These are phyloP conservation scores for Holacanthus passer DNA, from an alignment of 2,113 vertebrate species.

Conservation along the genomic window DNA sequence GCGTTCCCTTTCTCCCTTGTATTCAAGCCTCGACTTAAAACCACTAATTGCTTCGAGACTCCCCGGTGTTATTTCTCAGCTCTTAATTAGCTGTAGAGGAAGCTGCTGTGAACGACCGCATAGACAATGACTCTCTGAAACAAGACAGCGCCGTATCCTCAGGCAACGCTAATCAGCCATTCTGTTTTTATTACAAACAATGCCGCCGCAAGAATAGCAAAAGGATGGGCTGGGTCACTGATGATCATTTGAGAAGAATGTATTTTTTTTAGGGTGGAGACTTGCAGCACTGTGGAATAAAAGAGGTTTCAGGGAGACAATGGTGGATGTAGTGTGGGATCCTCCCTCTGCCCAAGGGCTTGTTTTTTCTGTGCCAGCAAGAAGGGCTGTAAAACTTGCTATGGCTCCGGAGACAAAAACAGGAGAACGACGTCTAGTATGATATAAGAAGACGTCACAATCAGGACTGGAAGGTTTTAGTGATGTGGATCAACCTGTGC, in stretches of 20 bases:
- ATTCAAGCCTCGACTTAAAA: conserved; percentile 36
- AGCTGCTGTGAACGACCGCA: conserved; percentile 19
- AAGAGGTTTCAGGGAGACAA: conserved; percentile 51
- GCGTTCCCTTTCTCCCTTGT: conserved; percentile 16
- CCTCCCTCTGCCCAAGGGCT: conserved; percentile 34
- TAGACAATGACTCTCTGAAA: conserved; percentile 51
- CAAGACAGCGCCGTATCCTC: conserved; percentile 14
- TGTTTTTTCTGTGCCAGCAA: neutral
- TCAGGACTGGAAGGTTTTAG: neutral
- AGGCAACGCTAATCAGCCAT: conserved; percentile 52
- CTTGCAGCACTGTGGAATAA: conserved; percentile 19
- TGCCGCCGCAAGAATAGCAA: conserved; percentile 42
- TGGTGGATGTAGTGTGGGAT: conserved; percentile 22
- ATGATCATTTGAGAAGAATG: conserved; percentile 40
- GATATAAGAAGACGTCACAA: neutral
- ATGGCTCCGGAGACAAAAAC: conserved; percentile 9
- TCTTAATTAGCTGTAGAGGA: conserved; percentile 68
- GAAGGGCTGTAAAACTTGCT: neutral
- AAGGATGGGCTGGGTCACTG: conserved; percentile 6
- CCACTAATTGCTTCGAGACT: conserved; percentile 71
- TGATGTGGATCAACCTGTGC: conserved; percentile 24
- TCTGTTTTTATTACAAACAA: conserved; percentile 57
- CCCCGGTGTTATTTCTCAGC: conserved; percentile 62
- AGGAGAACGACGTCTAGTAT: neutral
- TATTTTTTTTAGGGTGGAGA: conserved; percentile 36